Evolutionary conservation across 1,140 invertebrate species (phyloP).

Genomic region (Euwallacea similis): DNA sequence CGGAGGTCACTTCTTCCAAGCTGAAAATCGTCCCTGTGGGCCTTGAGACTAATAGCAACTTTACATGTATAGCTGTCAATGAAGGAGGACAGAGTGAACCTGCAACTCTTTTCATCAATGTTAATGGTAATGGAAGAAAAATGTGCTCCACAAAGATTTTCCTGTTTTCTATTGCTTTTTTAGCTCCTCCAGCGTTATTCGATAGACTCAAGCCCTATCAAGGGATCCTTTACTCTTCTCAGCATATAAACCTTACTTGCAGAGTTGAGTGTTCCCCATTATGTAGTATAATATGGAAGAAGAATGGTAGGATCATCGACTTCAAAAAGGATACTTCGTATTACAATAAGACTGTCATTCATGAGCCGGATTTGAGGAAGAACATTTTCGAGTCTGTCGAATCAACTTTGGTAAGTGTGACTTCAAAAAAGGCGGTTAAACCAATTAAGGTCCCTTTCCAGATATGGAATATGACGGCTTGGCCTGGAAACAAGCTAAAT

Average conservation of each 20-base stretch:
- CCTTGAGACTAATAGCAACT: slow-evolving; percentile 80
- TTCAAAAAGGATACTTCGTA: slow-evolving; percentile 65
- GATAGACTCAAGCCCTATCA: slow-evolving; percentile 77
- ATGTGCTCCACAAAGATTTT: too few relatives aligned
- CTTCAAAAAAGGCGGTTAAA: not conserved
- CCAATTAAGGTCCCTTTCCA: slow-evolving; percentile 43
- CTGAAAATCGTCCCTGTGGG: slow-evolving; percentile 80
- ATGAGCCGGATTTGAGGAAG: slow-evolving; percentile 68
- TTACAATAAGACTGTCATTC: slow-evolving; percentile 66
- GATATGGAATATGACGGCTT: slow-evolving; percentile 77
- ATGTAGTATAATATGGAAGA: slow-evolving; percentile 82
- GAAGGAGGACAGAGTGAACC: slow-evolving; percentile 76
- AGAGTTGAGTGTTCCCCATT: slow-evolving; percentile 85
- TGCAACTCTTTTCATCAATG: slow-evolving; percentile 73
- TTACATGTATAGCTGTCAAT: slow-evolving; percentile 82
- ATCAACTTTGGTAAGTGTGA: slow-evolving; percentile 69
- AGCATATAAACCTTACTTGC: slow-evolving; percentile 80
- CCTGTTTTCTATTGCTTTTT: not conserved
- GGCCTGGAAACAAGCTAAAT: slow-evolving; percentile 76
- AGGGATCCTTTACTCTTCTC: slow-evolving; percentile 69
- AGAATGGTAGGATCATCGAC: slow-evolving; percentile 69
- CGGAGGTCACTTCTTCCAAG: slow-evolving; percentile 71
- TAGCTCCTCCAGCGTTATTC: slow-evolving; percentile 84
- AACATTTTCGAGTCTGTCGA: slow-evolving; percentile 87
- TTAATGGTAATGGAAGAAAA: slow-evolving; percentile 63